Conservation (phyloP, 2,113 vertebrate genomes). For the Copsychus sechellarum region DNA sequence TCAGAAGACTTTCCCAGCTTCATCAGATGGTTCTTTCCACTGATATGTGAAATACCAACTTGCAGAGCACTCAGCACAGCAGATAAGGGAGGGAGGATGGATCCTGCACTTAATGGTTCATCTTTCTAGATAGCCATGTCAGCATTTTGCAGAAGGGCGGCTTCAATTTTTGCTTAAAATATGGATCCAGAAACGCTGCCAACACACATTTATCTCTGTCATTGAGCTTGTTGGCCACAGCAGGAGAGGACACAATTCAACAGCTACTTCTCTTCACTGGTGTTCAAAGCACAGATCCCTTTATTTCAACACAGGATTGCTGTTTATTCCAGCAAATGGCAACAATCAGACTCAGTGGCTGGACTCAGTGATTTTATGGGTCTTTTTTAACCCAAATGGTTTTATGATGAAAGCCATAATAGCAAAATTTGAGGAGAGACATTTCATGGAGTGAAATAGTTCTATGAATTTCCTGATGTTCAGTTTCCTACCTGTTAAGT, state of each 20-base stretch:
- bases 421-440: not conserved
- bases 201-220: constrained; percentile 59
- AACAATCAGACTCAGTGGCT: not conserved
- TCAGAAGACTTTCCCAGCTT: not conserved
- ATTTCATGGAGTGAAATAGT: not conserved
- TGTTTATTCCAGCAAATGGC: not conserved
- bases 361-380: not conserved
- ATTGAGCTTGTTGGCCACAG: not conserved
- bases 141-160: not conserved
- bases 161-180: constrained; percentile 72
- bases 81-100: not conserved
- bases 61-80: not conserved
- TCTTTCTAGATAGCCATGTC: not conserved
- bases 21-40: not conserved
- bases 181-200: constrained; percentile 11
- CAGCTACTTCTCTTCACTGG: not conserved
- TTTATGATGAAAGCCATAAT: not conserved
- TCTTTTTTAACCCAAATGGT: not conserved
- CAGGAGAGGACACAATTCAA: not conserved
- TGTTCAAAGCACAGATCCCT: not conserved
- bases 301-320: not conserved
- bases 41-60: not conserved
- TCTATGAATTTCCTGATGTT: not conserved
- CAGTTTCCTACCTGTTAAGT: not conserved
- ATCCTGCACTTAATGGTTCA: not conserved